These are phyloP conservation scores for Byasa hedistus DNA, from an alignment of 2,888 invertebrate species.

Conservation along the genomic window DNA sequence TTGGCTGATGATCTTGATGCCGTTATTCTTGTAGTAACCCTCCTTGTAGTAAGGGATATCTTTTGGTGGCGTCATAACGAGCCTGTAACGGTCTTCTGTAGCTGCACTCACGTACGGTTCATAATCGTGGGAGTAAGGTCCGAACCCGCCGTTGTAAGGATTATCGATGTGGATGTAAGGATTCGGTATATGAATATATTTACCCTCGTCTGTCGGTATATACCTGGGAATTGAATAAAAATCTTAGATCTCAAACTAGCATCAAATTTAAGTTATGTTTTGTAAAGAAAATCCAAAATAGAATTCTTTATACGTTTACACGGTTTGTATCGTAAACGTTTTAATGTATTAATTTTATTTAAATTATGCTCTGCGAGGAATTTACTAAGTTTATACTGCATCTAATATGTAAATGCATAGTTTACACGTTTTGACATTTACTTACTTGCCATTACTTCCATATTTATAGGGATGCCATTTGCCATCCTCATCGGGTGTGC, in stretches of 20 bases:
- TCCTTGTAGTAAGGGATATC: constrained; percentile 71
- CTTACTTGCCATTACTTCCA: constrained; percentile 70
- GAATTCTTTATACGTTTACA: not conserved
- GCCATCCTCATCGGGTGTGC: constrained; percentile 58
- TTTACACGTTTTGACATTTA: constrained; percentile 49
- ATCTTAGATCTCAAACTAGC: not conserved
- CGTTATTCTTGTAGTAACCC: constrained; percentile 76
- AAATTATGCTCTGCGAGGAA: constrained; percentile 15
- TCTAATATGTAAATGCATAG: constrained; percentile 37
- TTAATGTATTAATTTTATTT: constrained; percentile 9
- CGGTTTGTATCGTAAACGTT: not conserved
- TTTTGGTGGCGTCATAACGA: constrained; percentile 56
- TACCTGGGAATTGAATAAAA: constrained; percentile 55
- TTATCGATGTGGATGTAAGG: constrained; percentile 77
- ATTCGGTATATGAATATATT: constrained; percentile 76
- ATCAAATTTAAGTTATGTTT: too few species aligned
- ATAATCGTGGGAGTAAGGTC: constrained; percentile 69
- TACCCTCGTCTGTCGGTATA: constrained; percentile 68
- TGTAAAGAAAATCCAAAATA: not conserved
- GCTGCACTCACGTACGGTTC: constrained; percentile 75
- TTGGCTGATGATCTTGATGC: constrained; percentile 74
- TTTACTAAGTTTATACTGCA: constrained; percentile 17
- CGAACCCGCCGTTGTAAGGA: constrained; percentile 70
- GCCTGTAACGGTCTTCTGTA: constrained; percentile 60
- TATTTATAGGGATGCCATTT: constrained; percentile 66